Base-by-base conservation (phyloP, 2,113 vertebrate species). In the Phalacrocorax carbo region DNA sequence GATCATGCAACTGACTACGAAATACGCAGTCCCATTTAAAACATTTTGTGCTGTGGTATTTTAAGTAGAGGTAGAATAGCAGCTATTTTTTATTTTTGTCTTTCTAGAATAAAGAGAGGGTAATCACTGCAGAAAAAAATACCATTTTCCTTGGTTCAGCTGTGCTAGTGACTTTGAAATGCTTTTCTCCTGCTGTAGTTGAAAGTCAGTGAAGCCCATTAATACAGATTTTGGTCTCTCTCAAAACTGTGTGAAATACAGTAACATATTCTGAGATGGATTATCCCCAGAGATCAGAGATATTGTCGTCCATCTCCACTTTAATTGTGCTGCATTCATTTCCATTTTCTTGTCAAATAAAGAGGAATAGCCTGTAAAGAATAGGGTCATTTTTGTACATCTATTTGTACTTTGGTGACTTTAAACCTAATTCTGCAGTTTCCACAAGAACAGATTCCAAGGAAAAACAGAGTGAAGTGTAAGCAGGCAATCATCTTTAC, bases 261-360 rank as follows among this genome's bases (percentile, higher is more conserved):
- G 89, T 80, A 82, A 38, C 22, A 5, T 40, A 46, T 90, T 91
- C 88, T 76, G 73, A 87, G 75, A 57, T 19, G 48, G 66, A 51
- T 94, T 96, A 87, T 57, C 55, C 71, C 61, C 46, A 77, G 40
- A 88, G 51, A 83, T 92, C 54, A 86, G 68, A 77, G 58, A 55
- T 62, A 70, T 7, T 81, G 72, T 70, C 1, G 6, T 66, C 76
- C 55, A 62, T 70, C 60, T 77, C 46, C 36, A 52, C 4, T 9
- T 90, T 83, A 95, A 92, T 80, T 94, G 71, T 70, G 40, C 69
- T 80, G 44, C 82, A 57, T 82, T 92, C 9, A 51, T 81, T 95
- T 94, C 75, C 68, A 70, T 69, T 68, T 93, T 76, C 68, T 86
- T 93, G 40, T 61, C 46, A 94, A 90, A 82, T 69, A 65, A 82